Percentiles rank a stretch among this genome's conserved stretches.
phyloP scores from a whole-genome alignment of 2,113 vertebrate genomes.

The Chitala chitala region DNA sequence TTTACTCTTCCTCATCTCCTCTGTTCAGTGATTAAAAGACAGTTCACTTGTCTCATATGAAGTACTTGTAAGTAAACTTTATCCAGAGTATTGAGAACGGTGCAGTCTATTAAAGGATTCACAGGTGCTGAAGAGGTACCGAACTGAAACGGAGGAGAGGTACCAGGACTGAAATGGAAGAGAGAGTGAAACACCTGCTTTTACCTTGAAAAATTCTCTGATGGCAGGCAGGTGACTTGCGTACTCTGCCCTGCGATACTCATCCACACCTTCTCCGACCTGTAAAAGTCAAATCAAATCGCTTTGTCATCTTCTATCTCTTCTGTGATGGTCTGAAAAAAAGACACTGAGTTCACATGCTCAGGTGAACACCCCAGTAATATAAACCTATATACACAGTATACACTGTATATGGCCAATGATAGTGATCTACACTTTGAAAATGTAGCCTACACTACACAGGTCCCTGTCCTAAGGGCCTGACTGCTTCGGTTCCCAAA shows the following conservation, averaged over 20 bases:
- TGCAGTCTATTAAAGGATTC: too few species aligned
- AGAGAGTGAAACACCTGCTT: background rate
- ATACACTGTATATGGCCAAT: background rate
- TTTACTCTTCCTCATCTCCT: too few species aligned
- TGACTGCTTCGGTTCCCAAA: too few species aligned
- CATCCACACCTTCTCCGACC: constrained; percentile 69
- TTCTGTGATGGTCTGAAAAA: background rate
- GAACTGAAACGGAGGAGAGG: background rate
- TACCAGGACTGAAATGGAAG: background rate
- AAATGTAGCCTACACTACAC: background rate
- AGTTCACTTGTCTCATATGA: too few species aligned
- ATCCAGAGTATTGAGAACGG: too few species aligned
- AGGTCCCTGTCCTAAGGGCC: background rate
- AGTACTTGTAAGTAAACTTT: too few species aligned
- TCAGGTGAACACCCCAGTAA: background rate
- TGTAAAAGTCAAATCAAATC: constrained; percentile 35
- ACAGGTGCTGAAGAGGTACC: too few species aligned
- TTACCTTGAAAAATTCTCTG: constrained; percentile 74
- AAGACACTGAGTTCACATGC: background rate
- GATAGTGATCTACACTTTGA: background rate
- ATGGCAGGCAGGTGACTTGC: constrained; percentile 66
- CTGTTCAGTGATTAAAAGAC: too few species aligned
- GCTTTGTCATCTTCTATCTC: background rate
- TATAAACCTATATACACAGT: too few species aligned
- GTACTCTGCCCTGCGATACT: constrained; percentile 58